phyloP scores from a whole-genome alignment of 2,113 vertebrate species.

The Onychostoma macrolepis region DNA sequence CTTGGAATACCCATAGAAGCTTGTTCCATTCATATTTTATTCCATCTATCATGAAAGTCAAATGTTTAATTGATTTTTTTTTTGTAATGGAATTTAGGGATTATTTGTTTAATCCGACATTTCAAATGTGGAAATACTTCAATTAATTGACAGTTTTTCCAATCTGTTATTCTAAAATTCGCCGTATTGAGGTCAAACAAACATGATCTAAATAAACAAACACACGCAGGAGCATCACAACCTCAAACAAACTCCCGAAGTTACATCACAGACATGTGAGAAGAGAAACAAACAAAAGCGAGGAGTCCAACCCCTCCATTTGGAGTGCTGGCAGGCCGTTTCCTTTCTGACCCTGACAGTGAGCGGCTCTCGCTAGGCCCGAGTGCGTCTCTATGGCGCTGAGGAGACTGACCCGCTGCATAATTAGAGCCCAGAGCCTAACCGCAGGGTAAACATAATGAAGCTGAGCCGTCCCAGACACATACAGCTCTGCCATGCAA shows the following conservation, averaged over 20 bases:
- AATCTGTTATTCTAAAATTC: neutral
- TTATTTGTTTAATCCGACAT: neutral
- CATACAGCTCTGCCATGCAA: constrained; percentile 46
- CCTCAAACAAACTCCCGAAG: neutral
- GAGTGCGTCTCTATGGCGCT: constrained; percentile 58
- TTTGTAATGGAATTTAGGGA: neutral
- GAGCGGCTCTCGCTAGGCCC: constrained; percentile 38
- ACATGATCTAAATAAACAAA: neutral
- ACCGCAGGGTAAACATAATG: constrained; percentile 61
- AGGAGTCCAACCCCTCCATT: constrained; percentile 29
- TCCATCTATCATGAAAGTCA: neutral
- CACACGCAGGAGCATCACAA: neutral
- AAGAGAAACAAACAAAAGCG: constrained; percentile 31
- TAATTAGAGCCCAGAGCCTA: constrained; percentile 60
- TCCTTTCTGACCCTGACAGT: constrained; percentile 58
- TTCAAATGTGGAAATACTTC: neutral
- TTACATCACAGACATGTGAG: constrained; percentile 41
- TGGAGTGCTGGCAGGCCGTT: neutral
- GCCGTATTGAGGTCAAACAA: neutral
- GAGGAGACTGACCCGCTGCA: constrained; percentile 52
- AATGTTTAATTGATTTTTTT: too few relatives aligned
- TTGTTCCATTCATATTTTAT: too few relatives aligned
- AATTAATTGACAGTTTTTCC: neutral
- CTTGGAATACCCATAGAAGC: too few relatives aligned
- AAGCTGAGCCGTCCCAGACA: constrained; percentile 47